Conservation (phyloP, 2,113 vertebrate species). For the Burhinus bistriatus region DNA sequence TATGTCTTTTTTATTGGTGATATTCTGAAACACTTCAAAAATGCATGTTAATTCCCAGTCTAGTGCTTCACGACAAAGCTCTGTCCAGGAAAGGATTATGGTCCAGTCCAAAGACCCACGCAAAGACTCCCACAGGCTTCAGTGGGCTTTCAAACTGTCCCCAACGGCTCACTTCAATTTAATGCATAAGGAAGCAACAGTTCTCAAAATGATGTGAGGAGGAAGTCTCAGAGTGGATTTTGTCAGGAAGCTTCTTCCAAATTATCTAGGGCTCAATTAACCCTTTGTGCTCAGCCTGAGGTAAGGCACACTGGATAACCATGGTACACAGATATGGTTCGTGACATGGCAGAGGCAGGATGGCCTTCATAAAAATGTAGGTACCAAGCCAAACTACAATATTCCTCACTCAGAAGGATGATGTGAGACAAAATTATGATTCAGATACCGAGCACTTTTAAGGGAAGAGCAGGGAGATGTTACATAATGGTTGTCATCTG, state of each 20-base stretch:
- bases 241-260: background rate
- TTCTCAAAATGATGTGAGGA: background rate
- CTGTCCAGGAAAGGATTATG: background rate
- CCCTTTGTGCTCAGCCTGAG: background rate
- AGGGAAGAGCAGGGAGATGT: background rate
- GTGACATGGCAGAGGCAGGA: background rate
- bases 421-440: background rate
- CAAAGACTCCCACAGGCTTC: background rate
- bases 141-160: background rate
- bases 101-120: background rate
- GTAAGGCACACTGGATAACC: background rate
- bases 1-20: conserved; percentile 9
- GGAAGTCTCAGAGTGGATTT: background rate
- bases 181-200: background rate
- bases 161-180: background rate
- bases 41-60: background rate
- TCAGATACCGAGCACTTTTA: background rate
- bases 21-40: background rate
- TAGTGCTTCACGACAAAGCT: background rate
- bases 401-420: background rate
- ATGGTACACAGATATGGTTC: accelerated
- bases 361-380: background rate
- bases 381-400: background rate
- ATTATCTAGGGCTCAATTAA: background rate
- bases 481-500: too few relatives aligned